These are phyloP conservation scores for Leptinotarsa undecemlineata DNA, from an alignment of 1,140 invertebrate genomes.

Conservation along the genomic window DNA sequence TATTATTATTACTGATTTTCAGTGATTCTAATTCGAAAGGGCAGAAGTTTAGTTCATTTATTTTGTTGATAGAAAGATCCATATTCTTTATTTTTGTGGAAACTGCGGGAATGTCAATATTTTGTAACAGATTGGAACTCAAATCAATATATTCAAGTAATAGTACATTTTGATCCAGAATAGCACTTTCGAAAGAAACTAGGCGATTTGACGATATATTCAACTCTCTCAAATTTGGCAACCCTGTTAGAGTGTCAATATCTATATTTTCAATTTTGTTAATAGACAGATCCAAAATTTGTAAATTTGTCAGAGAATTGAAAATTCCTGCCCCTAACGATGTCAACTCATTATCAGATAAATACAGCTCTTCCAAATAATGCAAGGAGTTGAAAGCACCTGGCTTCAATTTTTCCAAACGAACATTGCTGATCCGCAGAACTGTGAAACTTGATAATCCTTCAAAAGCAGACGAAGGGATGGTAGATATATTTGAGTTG, in stretches of 20 bases:
- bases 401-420: slow-evolving; percentile 10
- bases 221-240: slow-evolving; percentile 7
- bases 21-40: neutral
- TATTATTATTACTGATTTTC: neutral
- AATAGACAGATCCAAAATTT: slow-evolving; percentile 18
- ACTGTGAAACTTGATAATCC: slow-evolving; percentile 1
- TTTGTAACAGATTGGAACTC: neutral
- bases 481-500: neutral
- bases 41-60: slow-evolving; percentile 9
- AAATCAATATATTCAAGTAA: neutral
- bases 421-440: neutral
- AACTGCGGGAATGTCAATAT: neutral
- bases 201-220: slow-evolving; percentile 18
- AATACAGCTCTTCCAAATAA: slow-evolving; percentile 9
- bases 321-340: slow-evolving; percentile 9
- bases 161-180: neutral
- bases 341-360: neutral
- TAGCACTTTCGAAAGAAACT: neutral
- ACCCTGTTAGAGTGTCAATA: neutral
- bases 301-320: slow-evolving; percentile 12
- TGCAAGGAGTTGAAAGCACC: slow-evolving; percentile 13
- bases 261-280: neutral
- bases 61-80: slow-evolving; percentile 18
- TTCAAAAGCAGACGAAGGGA: neutral
- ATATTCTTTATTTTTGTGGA: neutral